Evolutionary conservation across 2,888 invertebrate species (phyloP).

Genomic region (Dilophus febrilis): DNA sequence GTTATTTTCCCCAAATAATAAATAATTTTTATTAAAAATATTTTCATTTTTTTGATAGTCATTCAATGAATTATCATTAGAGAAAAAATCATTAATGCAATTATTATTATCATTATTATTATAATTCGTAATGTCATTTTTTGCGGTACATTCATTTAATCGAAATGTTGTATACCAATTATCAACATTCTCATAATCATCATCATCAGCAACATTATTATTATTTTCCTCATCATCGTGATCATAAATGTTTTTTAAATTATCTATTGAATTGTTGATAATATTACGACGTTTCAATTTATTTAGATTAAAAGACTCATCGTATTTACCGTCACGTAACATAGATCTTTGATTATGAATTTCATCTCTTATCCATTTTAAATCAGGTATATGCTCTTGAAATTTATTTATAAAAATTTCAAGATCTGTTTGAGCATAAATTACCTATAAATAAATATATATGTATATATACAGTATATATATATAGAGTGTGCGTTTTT

Average conservation of each 20-base stretch:
- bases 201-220: neutral
- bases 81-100: neutral
- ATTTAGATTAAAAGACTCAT: too few relatives aligned
- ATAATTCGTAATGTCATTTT: neutral
- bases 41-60: neutral
- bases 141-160: conserved; percentile 6
- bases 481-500: too few relatives aligned
- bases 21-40: too few relatives aligned
- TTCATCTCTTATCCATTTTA: neutral
- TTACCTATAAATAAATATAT: too few relatives aligned
- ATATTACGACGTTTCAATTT: too few relatives aligned
- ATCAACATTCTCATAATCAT: conserved; percentile 8
- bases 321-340: neutral
- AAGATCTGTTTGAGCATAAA: too few relatives aligned
- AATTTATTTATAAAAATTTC: too few relatives aligned
- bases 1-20: too few relatives aligned
- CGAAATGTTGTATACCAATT: conserved; percentile 11
- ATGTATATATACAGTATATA: too few relatives aligned
- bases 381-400: neutral
- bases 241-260: neutral
- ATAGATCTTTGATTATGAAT: neutral
- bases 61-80: too few relatives aligned
- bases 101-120: neutral
- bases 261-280: neutral
- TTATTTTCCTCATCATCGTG: conserved; percentile 1